Base-by-base conservation (phyloP, 2,797 vertebrate species). In the Enteromius thamalakanensis region DNA sequence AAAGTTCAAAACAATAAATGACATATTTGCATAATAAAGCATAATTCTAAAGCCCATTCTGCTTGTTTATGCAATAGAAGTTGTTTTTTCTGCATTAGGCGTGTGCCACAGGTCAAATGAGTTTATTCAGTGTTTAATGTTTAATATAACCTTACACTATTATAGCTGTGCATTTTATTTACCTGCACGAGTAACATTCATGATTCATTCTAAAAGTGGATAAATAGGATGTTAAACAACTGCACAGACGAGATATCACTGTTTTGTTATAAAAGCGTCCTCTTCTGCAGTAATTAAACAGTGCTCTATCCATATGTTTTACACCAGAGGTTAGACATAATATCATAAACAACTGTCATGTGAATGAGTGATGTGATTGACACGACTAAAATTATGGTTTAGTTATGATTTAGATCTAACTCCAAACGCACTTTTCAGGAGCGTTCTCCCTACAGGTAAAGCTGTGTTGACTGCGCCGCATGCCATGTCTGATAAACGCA, bases 401-500 rank as follows among this genome's bases (percentile, higher is more conserved):
- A 15, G 45, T 37, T 9, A n/a, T 14, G 47, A 53, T 74, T 53
- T 14, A 26, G 15, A 1, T 70, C n/a, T 70, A 17, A 17, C 14
- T 70, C 2, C 42, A n/a, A 60, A 60, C 12, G 1, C 21, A 11
- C 1, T 21, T 12, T 4, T 2, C 1, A 55, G 3, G 49, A 2
- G 10, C n/a, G 12, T 53, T 21, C 5, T 12, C 1, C 29, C 15
- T 21, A 6, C 2, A n/a, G 34, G 65, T 68, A 42, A 68, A 32
- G 45, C 42, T 14, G 21, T 34, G 19, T 7, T 74, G 71, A 34
- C 70, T 74, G 71, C 49, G 3, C 19, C 23, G 14, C 42, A 1
- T 77, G 3, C 12, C 6, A 88, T 91, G 84, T 71, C 89, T 89
- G 90, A 93, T 89, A 91, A 91, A 90, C 86, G 89, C 87, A 90